phyloP scores from a whole-genome alignment of 1,140 invertebrate species.

The Micrasema longulum region DNA sequence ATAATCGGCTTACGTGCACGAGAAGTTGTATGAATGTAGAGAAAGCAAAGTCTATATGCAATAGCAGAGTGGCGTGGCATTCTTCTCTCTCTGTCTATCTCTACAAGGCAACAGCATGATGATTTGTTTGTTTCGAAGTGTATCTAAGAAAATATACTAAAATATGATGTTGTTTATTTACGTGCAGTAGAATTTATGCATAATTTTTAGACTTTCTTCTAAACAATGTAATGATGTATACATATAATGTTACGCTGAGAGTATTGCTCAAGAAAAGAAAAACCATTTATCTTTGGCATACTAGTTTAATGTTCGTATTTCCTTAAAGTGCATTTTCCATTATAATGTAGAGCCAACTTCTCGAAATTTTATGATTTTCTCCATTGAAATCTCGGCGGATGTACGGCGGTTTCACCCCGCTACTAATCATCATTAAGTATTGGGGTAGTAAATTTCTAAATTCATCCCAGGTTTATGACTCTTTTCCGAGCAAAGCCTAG shows the following conservation, averaged over 20 bases:
- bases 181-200: background rate
- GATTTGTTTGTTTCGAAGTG: no score
- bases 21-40: no score
- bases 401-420: conserved; percentile 25
- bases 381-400: conserved; percentile 37
- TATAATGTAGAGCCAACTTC: background rate
- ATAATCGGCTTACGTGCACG: no score
- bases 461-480: conserved; percentile 25
- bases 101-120: no score
- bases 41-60: no score
- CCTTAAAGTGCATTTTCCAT: background rate
- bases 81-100: no score
- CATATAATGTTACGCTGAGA: no score
- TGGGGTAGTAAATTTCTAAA: conserved; percentile 16
- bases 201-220: background rate
- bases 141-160: no score
- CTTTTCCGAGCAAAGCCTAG: conserved; percentile 16
- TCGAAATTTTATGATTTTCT: conserved; percentile 31
- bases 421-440: conserved; percentile 39
- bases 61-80: no score
- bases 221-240: no score
- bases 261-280: no score
- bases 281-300: background rate
- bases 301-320: background rate
- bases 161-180: no score